phyloP scores from a whole-genome alignment of 1,140 invertebrate species.

The Nymphalis io region DNA sequence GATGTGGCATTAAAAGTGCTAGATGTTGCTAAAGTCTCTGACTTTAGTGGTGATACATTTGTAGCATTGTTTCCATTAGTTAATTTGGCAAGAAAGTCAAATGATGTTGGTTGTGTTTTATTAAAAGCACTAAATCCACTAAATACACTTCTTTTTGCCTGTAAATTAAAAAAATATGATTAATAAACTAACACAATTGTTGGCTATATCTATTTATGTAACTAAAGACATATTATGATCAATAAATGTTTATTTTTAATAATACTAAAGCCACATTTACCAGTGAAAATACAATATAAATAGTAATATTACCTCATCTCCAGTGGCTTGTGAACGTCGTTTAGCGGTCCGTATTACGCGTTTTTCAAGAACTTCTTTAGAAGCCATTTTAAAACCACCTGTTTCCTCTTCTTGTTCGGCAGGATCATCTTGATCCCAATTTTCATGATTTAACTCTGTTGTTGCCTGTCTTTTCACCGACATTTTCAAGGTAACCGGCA shows the following conservation, averaged over 20 bases:
- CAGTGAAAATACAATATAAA: neutral
- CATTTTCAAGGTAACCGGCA: slow-evolving; percentile 77
- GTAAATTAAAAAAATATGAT: slow-evolving; percentile 54
- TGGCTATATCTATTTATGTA: neutral
- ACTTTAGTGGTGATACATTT: slow-evolving; percentile 48
- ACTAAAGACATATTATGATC: neutral
- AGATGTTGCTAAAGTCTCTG: slow-evolving; percentile 28
- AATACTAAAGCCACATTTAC: neutral
- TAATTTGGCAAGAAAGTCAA: slow-evolving; percentile 83
- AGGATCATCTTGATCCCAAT: slow-evolving; percentile 93
- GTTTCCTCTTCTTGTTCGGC: slow-evolving; percentile 87
- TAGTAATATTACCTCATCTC: slow-evolving; percentile 52
- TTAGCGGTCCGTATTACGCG: slow-evolving; percentile 90
- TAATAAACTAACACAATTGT: neutral
- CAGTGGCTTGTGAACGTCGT: slow-evolving; percentile 78
- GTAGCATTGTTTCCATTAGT: slow-evolving; percentile 65
- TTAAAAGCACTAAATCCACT: slow-evolving; percentile 84
- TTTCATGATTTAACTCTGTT: slow-evolving; percentile 92
- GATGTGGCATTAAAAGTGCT: slow-evolving; percentile 26
- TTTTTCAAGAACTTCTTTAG: slow-evolving; percentile 86
- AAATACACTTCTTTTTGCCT: slow-evolving; percentile 83
- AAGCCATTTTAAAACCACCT: slow-evolving; percentile 86
- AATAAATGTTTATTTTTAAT: too few species aligned
- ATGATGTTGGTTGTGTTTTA: slow-evolving; percentile 76
- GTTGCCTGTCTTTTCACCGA: slow-evolving; percentile 88